A percentile compares a stretch with the other conserved stretches of the same genome.
Evolutionary conservation across 92 coral and sea anemone genomes (phyloP).

Genomic region (Siderastrea radians): DNA sequence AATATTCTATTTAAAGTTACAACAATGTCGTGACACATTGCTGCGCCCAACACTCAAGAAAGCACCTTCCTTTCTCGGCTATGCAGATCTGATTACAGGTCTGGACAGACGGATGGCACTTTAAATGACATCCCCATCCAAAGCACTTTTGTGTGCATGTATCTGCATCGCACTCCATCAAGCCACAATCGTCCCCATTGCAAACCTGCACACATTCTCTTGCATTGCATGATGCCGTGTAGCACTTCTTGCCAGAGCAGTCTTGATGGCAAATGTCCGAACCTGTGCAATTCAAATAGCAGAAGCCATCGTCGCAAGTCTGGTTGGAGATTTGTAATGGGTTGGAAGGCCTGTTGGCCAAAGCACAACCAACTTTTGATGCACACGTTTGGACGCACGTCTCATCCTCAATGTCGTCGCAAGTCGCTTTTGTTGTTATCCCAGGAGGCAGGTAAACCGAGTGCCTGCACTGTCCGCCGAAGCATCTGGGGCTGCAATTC

Average conservation of each 20-base stretch:
- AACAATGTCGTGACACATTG: conserved; percentile 60
- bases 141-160: conserved; percentile 78
- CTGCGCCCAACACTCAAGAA: conserved; percentile 81
- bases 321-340: conserved; percentile 80
- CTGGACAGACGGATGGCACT: conserved; percentile 76
- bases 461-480: conserved; percentile 78
- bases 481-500: conserved; percentile 84
- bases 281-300: conserved; percentile 77
- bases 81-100: conserved; percentile 82
- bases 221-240: conserved; percentile 75
- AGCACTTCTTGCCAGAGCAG: conserved; percentile 81
- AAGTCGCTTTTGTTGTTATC: conserved; percentile 37
- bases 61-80: conserved; percentile 77
- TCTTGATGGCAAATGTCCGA: conserved; percentile 74
- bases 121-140: conserved; percentile 82
- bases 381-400: conserved; percentile 78
- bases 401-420: conserved; percentile 63
- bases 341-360: conserved; percentile 67
- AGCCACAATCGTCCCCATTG: conserved; percentile 79
- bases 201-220: conserved; percentile 80
- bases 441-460: conserved; percentile 64
- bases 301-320: conserved; percentile 82
- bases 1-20: neutral
- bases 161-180: conserved; percentile 80
- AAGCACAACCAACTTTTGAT: conserved; percentile 70